These are phyloP conservation scores for Drosophila fulvimacula DNA, from an alignment of 2,888 invertebrate species.

Conservation along the genomic window DNA sequence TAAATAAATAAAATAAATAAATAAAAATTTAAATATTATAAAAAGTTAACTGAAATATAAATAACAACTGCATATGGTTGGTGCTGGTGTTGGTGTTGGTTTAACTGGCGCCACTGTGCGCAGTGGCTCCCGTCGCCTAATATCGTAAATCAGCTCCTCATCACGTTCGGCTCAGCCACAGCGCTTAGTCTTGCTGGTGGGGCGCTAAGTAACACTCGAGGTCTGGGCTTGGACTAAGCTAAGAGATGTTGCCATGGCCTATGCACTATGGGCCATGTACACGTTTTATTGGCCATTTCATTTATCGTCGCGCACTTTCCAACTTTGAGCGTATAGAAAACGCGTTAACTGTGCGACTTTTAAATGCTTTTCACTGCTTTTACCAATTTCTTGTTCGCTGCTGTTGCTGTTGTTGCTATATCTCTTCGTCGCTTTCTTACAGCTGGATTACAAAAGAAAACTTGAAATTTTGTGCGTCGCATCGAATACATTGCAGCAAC, in stretches of 20 bases:
- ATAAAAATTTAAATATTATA: neutral
- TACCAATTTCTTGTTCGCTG: slow-evolving; percentile 43
- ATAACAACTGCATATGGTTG: neutral
- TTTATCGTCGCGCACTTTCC: slow-evolving; percentile 66
- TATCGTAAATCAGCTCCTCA: slow-evolving; percentile 75
- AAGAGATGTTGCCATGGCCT: slow-evolving; percentile 8
- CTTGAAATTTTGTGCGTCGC: slow-evolving; percentile 65
- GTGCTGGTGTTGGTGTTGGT: too few species aligned
- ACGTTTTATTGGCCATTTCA: slow-evolving; percentile 71
- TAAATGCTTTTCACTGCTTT: slow-evolving; percentile 71
- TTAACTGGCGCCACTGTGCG: slow-evolving; percentile 50
- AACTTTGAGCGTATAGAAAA: slow-evolving; percentile 51
- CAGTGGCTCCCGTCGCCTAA: slow-evolving; percentile 27
- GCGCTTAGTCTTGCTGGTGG: slow-evolving; percentile 36
- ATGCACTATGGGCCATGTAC: slow-evolving; percentile 25
- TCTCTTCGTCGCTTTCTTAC: slow-evolving; percentile 65
- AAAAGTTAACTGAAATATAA: neutral
- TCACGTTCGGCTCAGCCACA: slow-evolving; percentile 51
- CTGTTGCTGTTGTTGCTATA: slow-evolving; percentile 12
- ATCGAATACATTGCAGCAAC: slow-evolving; percentile 64
- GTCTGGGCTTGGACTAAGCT: slow-evolving; percentile 16
- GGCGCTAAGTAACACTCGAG: slow-evolving; percentile 40
- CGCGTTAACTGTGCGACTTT: slow-evolving; percentile 54
- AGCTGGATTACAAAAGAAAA: slow-evolving; percentile 70
- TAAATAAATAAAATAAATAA: neutral